These are phyloP conservation scores for Margaritifera margaritifera DNA, from an alignment of 2,888 invertebrate genomes.

Conservation along the genomic window DNA sequence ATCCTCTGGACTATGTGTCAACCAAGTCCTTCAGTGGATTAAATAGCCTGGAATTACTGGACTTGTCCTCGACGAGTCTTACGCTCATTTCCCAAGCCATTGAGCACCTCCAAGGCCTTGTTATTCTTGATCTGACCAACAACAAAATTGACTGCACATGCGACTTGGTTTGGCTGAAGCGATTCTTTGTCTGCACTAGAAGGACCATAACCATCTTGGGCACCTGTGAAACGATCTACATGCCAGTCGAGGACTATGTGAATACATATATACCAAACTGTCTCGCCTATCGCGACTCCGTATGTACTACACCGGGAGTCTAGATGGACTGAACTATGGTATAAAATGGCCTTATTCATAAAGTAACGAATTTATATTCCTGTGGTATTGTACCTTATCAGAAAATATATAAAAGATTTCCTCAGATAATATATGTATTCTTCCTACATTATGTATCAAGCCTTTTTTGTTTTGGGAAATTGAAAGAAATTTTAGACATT, in stretches of 20 bases:
- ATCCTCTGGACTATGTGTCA: slow-evolving; percentile 38
- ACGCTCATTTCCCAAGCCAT: slow-evolving; percentile 31
- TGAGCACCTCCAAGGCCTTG: slow-evolving; percentile 17
- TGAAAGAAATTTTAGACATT: no score
- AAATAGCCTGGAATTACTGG: slow-evolving; percentile 13
- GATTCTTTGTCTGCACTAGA: slow-evolving; percentile 8
- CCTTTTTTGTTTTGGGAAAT: no score
- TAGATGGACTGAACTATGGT: no score
- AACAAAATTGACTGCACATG: slow-evolving; percentile 40
- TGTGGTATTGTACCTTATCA: no score
- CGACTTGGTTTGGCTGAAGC: slow-evolving; percentile 32
- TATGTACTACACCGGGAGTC: no score
- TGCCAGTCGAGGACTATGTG: slow-evolving; percentile 29
- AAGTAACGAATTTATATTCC: no score
- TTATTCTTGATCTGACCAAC: slow-evolving; percentile 8
- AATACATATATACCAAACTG: slow-evolving; percentile 29
- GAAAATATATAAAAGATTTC: no score
- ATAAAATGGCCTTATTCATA: no score
- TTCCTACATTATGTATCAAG: no score
- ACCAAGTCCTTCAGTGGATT: slow-evolving; percentile 25
- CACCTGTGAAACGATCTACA: slow-evolving; percentile 33
- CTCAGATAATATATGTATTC: no score
- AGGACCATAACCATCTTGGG: slow-evolving; percentile 18
- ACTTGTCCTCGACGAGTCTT: slow-evolving; percentile 27
- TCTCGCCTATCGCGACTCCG: slow-evolving; percentile 7